These are phyloP conservation scores for Calyptomena viridis DNA, from an alignment of 2,113 vertebrate genomes.

Conservation along the genomic window DNA sequence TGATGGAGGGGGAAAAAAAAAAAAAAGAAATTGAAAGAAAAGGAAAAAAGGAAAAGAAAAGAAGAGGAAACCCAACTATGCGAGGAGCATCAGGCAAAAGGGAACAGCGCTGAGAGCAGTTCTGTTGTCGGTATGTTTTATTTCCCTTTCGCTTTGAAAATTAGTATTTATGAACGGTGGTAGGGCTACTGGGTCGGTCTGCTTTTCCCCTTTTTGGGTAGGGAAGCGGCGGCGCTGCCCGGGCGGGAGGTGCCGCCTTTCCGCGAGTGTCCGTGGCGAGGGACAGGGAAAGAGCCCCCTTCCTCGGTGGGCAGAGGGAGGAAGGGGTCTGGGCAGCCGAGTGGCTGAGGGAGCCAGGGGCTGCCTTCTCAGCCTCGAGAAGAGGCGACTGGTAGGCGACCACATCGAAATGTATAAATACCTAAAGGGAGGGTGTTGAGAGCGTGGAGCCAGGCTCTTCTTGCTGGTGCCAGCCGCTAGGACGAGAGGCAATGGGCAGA, in stretches of 20 bases:
- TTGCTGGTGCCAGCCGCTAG: accelerated
- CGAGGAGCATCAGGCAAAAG: conserved; percentile 60
- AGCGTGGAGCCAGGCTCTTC: neutral
- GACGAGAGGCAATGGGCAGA: neutral
- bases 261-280: too few relatives aligned
- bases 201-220: too few relatives aligned
- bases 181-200: neutral
- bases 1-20: neutral
- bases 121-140: conserved; percentile 54
- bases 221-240: too few relatives aligned
- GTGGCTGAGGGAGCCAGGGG: too few relatives aligned
- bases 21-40: neutral
- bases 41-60: neutral
- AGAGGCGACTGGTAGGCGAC: too few relatives aligned
- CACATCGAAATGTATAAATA: too few relatives aligned
- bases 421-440: too few relatives aligned
- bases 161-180: conserved; percentile 8
- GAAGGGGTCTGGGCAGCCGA: too few relatives aligned
- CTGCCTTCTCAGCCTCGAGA: too few relatives aligned
- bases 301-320: too few relatives aligned
- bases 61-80: conserved; percentile 44
- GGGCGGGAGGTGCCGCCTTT: too few relatives aligned
- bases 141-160: conserved; percentile 61
- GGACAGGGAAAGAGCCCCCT: too few relatives aligned
- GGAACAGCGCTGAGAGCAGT: conserved; percentile 47